Conservation (phyloP, 2,113 vertebrate genomes). For the Tragelaphus scriptus region DNA sequence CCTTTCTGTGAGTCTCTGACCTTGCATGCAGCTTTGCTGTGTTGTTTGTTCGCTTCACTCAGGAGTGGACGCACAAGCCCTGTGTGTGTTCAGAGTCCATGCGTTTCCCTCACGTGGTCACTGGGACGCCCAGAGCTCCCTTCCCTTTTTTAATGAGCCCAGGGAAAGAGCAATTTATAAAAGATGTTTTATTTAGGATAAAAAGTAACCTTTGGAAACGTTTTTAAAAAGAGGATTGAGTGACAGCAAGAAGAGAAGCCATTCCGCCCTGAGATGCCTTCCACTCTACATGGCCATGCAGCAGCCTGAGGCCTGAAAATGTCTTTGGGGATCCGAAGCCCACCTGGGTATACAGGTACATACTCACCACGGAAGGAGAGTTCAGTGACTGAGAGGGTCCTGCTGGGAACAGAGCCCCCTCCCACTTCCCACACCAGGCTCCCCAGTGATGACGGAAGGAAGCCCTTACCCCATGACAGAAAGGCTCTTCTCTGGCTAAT, state of each 20-base stretch:
- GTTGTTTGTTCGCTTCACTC: background rate
- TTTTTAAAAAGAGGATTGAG: background rate
- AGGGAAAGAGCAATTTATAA: background rate
- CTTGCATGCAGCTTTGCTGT: background rate
- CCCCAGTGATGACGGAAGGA: rapidly evolving
- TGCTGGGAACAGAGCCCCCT: rapidly evolving
- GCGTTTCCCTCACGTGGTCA: rapidly evolving
- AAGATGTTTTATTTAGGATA: background rate
- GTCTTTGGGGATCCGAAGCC: rapidly evolving
- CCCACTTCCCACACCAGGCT: too few species aligned
- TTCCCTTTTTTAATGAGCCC: background rate
- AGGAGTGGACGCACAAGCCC: background rate
- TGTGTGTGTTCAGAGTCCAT: background rate
- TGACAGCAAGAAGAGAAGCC: background rate
- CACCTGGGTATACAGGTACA: background rate
- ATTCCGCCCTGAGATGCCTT: background rate
- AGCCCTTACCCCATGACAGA: background rate
- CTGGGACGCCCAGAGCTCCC: background rate
- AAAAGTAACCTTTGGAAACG: background rate
- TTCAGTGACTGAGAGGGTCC: background rate
- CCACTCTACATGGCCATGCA: rapidly evolving
- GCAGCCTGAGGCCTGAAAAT: background rate
- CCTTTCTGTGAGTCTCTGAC: background rate
- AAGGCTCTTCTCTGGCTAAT: background rate
- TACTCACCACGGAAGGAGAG: background rate